phyloP scores from a whole-genome alignment of 2,113 vertebrate species.

The Barnardius zonarius region DNA sequence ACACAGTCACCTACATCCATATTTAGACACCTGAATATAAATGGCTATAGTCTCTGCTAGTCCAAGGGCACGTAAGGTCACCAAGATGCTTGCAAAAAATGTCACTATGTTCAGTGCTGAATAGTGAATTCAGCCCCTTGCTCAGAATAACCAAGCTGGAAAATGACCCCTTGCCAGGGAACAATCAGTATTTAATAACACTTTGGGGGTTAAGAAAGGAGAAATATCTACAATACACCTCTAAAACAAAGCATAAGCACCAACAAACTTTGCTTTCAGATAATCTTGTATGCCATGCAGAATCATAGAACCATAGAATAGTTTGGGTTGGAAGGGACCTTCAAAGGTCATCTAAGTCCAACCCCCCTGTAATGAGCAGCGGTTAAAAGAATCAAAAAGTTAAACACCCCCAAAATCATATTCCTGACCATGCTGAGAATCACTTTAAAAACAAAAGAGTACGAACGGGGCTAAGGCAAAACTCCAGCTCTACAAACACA shows the following conservation, averaged over 20 bases:
- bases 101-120: not conserved
- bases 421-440: not conserved
- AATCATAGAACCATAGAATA: not conserved
- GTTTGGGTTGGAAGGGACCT: not conserved
- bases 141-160: not conserved
- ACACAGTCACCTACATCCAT: constrained; percentile 25
- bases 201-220: not conserved
- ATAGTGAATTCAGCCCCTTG: not conserved
- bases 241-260: not conserved
- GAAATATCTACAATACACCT: not conserved
- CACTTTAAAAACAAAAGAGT: not conserved
- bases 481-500: not conserved
- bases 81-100: not conserved
- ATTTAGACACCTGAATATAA: constrained; percentile 7
- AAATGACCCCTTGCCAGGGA: not conserved
- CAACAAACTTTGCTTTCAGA: not conserved
- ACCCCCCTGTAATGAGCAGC: not conserved
- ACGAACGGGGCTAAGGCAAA: not conserved
- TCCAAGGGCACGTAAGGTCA: constrained; percentile 28
- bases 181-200: not conserved
- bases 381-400: not conserved
- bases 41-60: not conserved
- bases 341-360: not conserved
- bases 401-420: not conserved
- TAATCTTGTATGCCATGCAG: accelerated